Evolutionary conservation across 2,888 invertebrate species (phyloP).

Genomic region (Idaea straminata): DNA sequence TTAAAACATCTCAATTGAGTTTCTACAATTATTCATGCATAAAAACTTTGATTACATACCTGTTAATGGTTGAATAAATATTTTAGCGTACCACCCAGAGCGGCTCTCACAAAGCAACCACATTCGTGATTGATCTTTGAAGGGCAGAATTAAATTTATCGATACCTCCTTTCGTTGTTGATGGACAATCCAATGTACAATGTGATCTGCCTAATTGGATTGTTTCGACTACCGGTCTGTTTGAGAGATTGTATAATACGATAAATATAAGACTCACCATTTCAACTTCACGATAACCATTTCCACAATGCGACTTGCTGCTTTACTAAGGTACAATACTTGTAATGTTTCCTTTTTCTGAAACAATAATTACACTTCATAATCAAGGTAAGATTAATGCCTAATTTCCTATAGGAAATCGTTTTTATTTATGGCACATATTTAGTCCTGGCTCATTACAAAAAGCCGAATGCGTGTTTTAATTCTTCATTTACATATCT

Average conservation of each 20-base stretch:
- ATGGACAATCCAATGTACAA: constrained; percentile 22
- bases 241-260: not conserved
- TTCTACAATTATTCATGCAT: not conserved
- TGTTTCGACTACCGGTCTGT: constrained; percentile 7
- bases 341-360: too few species aligned
- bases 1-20: not conserved
- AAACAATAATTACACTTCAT: too few species aligned
- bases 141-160: constrained; percentile 56
- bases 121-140: constrained; percentile 70
- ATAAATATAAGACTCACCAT: not conserved
- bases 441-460: not conserved
- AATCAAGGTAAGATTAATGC: too few species aligned
- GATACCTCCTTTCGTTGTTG: constrained; percentile 25
- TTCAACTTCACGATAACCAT: too few species aligned
- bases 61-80: constrained; percentile 65
- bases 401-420: too few species aligned
- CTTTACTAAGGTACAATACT: too few species aligned
- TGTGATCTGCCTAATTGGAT: constrained; percentile 28
- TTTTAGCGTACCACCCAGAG: constrained; percentile 73
- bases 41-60: not conserved
- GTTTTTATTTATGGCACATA: not conserved
- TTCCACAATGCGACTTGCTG: too few species aligned
- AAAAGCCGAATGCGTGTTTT: not conserved
- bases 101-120: constrained; percentile 57
- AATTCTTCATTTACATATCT: not conserved